Base-by-base conservation (phyloP, 2,113 vertebrate species). In the Austrofundulus limnaeus region DNA sequence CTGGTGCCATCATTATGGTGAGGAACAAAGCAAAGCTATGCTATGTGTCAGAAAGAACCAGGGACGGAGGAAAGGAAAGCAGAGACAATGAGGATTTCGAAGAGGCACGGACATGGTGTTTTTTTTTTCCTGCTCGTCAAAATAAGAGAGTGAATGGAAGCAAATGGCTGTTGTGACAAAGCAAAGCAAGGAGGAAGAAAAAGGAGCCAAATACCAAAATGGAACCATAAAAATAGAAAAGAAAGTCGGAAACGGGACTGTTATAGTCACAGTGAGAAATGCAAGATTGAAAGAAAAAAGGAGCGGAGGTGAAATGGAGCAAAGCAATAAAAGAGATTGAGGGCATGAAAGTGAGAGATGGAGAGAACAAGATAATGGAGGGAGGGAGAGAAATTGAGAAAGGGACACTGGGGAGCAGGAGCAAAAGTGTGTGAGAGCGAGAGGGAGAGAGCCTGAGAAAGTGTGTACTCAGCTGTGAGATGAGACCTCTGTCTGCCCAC, bases 381-480 rank as follows among this genome's bases (percentile, higher is more conserved):
- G 78, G 83, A 86, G 78, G 82, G 82, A 84, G 86, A 86, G 80
- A 87, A 90, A 87, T 87, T 76, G 82, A 87, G 85, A 85, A 84
- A 84, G 78, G 80, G 81, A 88, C 89, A 76, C 84, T 76, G 79
- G 86, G 86, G 88, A 89, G 74, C 71, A 61, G 78, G 85, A 74
- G 84, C 81, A 75, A 90, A 84, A 87, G 84, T 89, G 89, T 87
- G 88, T 83, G 84, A 84, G 83, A 85, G 85, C 75, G 71, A 82
- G 81, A 82, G 75, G 70, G 84, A 84, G 85, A 83, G 85, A 90
- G 87, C 86, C 77, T 86, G 88, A 83, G 87, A 90, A 87, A 87
- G 85, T 88, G 88, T 90, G 90, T 90, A 87, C 85, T 92, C 89
- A 91, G 87, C 89, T 92, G 90, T 90, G 88, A 91, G 88, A 91